These are phyloP conservation scores for Plumapathes pennacea DNA, from an alignment of 92 coral and sea anemone species.

Conservation along the genomic window DNA sequence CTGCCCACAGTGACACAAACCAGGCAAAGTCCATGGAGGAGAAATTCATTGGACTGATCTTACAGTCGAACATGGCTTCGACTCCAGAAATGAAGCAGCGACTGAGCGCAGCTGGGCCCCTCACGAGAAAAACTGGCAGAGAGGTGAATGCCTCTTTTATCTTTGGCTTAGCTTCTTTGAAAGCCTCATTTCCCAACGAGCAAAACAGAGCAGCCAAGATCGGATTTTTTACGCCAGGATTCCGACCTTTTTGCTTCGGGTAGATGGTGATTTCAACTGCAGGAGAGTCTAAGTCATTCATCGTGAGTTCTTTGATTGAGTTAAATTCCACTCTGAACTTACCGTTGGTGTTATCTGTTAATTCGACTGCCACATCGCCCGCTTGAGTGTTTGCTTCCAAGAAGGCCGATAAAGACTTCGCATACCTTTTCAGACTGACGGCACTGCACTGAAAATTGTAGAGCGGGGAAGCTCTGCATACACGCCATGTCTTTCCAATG, in stretches of 20 bases:
- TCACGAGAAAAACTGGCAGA: conserved; percentile 80
- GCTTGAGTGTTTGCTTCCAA: conserved; percentile 48
- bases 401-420: conserved; percentile 40
- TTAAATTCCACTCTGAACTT: conserved; percentile 46
- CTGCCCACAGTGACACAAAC: conserved; percentile 90
- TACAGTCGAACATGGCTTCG: conserved; percentile 80
- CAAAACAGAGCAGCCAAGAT: conserved; percentile 63
- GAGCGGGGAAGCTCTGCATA: conserved; percentile 79
- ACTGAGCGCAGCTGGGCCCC: conserved; percentile 61
- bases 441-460: conserved; percentile 54
- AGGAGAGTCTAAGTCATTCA: conserved; percentile 47
- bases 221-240: conserved; percentile 9
- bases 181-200: conserved; percentile 53
- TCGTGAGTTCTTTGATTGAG: conserved; percentile 43
- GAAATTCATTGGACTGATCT: conserved; percentile 60
- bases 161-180: conserved; percentile 19
- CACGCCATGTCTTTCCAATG: conserved; percentile 83
- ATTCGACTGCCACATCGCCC: conserved; percentile 31
- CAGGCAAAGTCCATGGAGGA: conserved; percentile 82
- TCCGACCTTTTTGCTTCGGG: no score
- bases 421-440: conserved; percentile 50
- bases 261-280: conserved; percentile 64
- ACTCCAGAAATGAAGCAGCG: conserved; percentile 63
- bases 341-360: conserved; percentile 8
- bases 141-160: conserved; percentile 48